phyloP scores from a whole-genome alignment of 2,113 vertebrate genomes.

The Antechinus flavipes region DNA sequence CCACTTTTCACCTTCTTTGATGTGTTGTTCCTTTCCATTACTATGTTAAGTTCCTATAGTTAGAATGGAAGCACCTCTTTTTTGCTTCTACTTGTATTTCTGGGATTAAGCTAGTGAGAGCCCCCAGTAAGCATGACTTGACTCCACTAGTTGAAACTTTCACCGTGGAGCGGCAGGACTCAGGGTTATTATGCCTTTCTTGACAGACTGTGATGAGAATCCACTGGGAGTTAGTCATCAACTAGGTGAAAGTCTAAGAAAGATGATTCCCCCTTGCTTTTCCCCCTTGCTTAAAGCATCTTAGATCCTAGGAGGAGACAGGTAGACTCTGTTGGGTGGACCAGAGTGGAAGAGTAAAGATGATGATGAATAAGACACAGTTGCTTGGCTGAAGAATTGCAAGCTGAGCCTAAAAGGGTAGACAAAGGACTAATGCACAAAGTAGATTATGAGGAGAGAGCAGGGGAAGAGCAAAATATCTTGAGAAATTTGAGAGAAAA shows the following conservation, averaged over 20 bases:
- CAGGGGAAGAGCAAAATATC: background rate
- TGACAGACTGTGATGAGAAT: background rate
- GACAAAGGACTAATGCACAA: background rate
- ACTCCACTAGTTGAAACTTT: background rate
- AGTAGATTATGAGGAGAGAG: background rate
- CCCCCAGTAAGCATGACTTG: background rate
- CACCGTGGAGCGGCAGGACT: slow-evolving; percentile 5
- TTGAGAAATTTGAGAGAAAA: background rate
- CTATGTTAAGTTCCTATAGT: background rate
- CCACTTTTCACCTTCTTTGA: background rate
- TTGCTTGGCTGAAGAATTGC: background rate
- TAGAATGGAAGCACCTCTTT: background rate
- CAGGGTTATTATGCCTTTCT: background rate
- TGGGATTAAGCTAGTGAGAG: too few species aligned
- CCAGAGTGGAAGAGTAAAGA: background rate
- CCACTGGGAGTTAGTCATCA: background rate
- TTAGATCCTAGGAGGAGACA: too few species aligned
- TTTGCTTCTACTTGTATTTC: background rate
- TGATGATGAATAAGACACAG: background rate
- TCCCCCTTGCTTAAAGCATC: background rate
- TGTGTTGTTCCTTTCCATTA: background rate
- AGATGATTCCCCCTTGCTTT: background rate
- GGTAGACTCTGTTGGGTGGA: background rate
- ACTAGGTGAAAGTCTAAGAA: background rate
- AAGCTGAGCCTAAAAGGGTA: background rate